These are phyloP conservation scores for Panagrolaimus sp. DNA, from an alignment of 1,140 invertebrate genomes.

Conservation along the genomic window DNA sequence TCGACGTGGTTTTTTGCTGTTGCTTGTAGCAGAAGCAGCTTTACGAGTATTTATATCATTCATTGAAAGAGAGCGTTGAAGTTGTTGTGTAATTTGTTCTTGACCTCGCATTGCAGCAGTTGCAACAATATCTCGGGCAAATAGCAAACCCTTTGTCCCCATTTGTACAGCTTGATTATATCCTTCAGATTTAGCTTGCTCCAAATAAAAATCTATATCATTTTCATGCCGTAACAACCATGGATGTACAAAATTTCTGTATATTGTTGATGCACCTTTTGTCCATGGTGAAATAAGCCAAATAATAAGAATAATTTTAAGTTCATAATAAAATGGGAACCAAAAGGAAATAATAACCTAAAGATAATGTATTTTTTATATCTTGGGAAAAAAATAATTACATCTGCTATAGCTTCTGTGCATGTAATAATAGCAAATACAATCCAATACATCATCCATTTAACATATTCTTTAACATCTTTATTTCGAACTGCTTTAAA, in stretches of 20 bases:
- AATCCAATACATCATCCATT: constrained; percentile 99
- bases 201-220: constrained; percentile 9
- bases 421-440: constrained; percentile 93
- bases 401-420: constrained; percentile 87
- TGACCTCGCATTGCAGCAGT: constrained; percentile 6
- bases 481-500: constrained; percentile 96
- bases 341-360: constrained; percentile 79
- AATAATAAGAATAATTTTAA: constrained; percentile 89
- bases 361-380: no score
- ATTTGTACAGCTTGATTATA: constrained; percentile 8
- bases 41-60: not conserved
- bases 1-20: no score
- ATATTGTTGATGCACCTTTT: constrained; percentile 63
- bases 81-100: constrained; percentile 14
- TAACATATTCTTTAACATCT: constrained; percentile 97
- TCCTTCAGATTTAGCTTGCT: constrained; percentile 5
- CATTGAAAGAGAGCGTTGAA: not conserved
- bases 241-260: constrained; percentile 9
- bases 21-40: not conserved
- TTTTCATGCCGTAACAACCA: not conserved
- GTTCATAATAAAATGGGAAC: constrained; percentile 98
- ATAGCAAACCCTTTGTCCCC: not conserved
- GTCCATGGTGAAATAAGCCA: constrained; percentile 93
- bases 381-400: no score
- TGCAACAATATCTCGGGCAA: constrained; percentile 6